Conservation (phyloP, 2,888 invertebrate genomes). For the Zaprionus bogoriensis region DNA sequence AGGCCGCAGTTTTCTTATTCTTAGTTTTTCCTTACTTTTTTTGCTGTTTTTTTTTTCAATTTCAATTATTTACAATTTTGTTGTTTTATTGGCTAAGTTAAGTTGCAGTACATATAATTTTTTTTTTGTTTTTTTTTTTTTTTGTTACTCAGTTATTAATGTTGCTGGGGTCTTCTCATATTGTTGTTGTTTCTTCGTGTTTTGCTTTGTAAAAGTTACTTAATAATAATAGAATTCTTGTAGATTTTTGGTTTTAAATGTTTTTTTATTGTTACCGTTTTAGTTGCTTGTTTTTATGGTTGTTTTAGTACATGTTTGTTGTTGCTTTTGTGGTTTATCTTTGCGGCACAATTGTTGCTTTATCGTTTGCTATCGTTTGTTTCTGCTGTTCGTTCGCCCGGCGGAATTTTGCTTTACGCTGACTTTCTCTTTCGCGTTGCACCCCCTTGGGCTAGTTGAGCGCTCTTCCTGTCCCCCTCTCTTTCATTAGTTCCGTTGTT, state of each 20-base stretch:
- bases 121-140: slow-evolving; percentile 46
- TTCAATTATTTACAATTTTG: slow-evolving; percentile 56
- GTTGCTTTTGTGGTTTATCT: slow-evolving; percentile 46
- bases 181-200: slow-evolving; percentile 34
- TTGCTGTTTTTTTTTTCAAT: slow-evolving; percentile 24
- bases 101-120: slow-evolving; percentile 39
- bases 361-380: slow-evolving; percentile 62
- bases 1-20: slow-evolving; percentile 57
- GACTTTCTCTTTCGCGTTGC: slow-evolving; percentile 24
- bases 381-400: slow-evolving; percentile 39
- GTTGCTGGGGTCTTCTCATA: slow-evolving; percentile 55
- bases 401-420: slow-evolving; percentile 39
- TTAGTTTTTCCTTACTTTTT: slow-evolving; percentile 13
- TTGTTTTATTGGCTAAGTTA: slow-evolving; percentile 70
- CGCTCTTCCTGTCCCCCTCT: slow-evolving; percentile 15
- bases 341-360: slow-evolving; percentile 79
- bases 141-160: slow-evolving; percentile 54
- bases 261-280: slow-evolving; percentile 78
- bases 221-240: slow-evolving; percentile 77
- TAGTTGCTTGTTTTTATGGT: slow-evolving; percentile 60
- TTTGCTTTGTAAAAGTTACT: slow-evolving; percentile 75
- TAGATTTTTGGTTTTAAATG: slow-evolving; percentile 78
- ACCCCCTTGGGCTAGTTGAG: slow-evolving; percentile 5
- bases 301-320: slow-evolving; percentile 50
- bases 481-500: slow-evolving; percentile 28